Conservation (phyloP, 2,113 vertebrate genomes). For the Nothoprocta pentlandii region DNA sequence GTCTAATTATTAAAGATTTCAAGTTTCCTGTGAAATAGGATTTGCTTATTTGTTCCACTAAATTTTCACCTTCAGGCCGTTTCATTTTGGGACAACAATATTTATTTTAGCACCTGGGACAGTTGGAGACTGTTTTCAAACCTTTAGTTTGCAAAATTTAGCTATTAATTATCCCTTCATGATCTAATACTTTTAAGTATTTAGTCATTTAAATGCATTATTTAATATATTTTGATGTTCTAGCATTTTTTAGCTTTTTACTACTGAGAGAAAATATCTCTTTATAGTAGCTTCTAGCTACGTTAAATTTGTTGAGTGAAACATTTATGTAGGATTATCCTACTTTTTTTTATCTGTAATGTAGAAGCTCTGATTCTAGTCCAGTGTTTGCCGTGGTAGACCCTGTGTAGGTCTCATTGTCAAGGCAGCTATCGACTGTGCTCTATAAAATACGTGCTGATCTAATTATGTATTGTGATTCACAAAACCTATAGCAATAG, state of each 20-base stretch:
- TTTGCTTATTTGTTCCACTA: not conserved
- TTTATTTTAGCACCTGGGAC: not conserved
- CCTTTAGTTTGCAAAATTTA: not conserved
- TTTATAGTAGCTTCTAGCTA: not conserved
- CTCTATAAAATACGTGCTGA: not conserved
- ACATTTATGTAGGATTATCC: slow-evolving; percentile 25
- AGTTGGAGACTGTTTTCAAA: not conserved
- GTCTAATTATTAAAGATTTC: not conserved
- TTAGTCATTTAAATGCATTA: slow-evolving; percentile 32
- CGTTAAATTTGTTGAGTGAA: not conserved
- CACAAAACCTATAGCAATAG: not conserved
- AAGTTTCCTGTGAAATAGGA: not conserved
- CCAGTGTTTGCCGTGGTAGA: not conserved
- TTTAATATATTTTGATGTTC: slow-evolving; percentile 26
- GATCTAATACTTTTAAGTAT: not conserved
- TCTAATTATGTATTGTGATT: not conserved
- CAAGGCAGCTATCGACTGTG: not conserved
- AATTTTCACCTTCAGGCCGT: not conserved
- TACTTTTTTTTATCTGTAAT: not conserved
- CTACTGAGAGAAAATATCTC: not conserved
- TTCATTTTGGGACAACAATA: not conserved
- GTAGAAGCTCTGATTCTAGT: not conserved
- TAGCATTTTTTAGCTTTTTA: not conserved
- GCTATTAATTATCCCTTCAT: not conserved
- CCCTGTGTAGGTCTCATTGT: not conserved